These are phyloP conservation scores for Peromyscus aztecus DNA, from an alignment of 2,797 vertebrate genomes.

Conservation along the genomic window DNA sequence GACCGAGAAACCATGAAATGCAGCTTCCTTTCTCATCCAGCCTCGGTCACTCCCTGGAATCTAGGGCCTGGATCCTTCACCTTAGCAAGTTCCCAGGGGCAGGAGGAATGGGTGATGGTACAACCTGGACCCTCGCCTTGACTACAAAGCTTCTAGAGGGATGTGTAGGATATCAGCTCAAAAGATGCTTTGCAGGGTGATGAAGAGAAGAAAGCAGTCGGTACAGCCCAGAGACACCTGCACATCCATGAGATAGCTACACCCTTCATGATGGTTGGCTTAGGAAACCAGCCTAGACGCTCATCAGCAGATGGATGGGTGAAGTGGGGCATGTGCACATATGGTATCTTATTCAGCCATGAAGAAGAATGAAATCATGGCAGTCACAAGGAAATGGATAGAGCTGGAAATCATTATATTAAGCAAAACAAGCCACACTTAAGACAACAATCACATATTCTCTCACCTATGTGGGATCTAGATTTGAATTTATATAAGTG, in stretches of 20 bases:
- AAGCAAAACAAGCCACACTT: neutral
- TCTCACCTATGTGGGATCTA: neutral
- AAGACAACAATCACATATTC: neutral
- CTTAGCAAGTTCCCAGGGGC: neutral
- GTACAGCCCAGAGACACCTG: neutral
- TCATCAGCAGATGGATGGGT: neutral
- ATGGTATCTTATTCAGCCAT: neutral
- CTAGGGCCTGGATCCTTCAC: no score
- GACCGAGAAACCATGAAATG: neutral
- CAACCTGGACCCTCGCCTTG: neutral
- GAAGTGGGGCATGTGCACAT: neutral
- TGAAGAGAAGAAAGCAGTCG: neutral
- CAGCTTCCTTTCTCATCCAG: neutral
- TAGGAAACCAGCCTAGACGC: neutral
- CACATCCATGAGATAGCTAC: accelerated
- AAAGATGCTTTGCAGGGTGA: neutral
- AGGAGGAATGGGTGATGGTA: no score
- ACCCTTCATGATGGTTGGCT: neutral
- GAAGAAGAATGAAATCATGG: neutral
- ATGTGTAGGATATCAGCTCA: neutral
- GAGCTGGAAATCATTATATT: neutral
- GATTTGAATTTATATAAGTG: neutral
- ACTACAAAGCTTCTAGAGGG: neutral
- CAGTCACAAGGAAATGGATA: neutral
- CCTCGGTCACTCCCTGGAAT: neutral